phyloP scores from a whole-genome alignment of 37 sponge, comb jelly and placozoan genomes.

The Mnemiopsis leidyi region DNA sequence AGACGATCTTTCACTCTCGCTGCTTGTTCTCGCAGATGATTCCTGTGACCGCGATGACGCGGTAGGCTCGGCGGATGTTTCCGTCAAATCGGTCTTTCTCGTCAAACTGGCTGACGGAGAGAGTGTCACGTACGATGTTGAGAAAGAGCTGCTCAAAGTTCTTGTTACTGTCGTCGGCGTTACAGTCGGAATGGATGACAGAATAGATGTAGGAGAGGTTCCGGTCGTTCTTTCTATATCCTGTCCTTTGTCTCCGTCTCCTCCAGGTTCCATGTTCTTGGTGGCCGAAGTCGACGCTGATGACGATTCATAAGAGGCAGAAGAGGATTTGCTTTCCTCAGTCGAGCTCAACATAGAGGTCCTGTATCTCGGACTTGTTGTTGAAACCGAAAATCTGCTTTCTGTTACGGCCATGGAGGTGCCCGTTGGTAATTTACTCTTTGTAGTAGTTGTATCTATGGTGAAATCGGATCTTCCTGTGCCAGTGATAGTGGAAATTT shows the following conservation, averaged over 20 bases:
- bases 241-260: neutral
- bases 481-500: neutral
- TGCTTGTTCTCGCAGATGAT: neutral
- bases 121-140: neutral
- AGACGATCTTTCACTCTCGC: neutral
- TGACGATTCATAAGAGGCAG: neutral
- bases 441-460: neutral
- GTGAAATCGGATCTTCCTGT: neutral
- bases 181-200: neutral
- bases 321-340: neutral
- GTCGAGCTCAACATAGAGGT: neutral
- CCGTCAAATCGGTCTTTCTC: neutral
- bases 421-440: neutral
- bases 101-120: neutral
- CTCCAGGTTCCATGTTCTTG: neutral
- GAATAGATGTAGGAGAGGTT: neutral
- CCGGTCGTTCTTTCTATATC: neutral
- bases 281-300: neutral
- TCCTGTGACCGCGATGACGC: neutral
- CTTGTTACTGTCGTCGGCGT: neutral
- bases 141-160: neutral
- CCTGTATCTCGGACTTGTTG: neutral
- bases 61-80: neutral
- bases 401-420: neutral
- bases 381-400: neutral